Percentiles rank a stretch among this genome's conserved stretches.
phyloP scores from a whole-genome alignment of 2,113 vertebrate species.

The Anguilla japonica region DNA sequence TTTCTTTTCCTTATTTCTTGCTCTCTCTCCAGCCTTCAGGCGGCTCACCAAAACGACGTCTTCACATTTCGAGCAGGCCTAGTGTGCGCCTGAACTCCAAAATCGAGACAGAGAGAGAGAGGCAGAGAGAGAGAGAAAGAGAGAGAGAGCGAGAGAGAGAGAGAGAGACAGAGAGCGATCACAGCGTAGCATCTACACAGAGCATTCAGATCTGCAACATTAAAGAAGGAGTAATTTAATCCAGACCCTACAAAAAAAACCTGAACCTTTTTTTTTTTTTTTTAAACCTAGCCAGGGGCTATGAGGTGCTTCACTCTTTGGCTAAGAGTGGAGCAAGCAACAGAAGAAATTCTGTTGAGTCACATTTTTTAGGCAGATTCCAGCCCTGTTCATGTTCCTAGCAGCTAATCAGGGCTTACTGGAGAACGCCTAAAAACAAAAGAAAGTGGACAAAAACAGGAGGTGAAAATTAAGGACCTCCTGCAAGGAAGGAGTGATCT shows the following conservation, averaged over 20 bases:
- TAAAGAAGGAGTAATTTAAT: conserved; percentile 24
- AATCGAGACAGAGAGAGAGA: background rate
- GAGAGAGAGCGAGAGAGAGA: too few species aligned
- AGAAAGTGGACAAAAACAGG: conserved; percentile 19
- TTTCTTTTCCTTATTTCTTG: background rate
- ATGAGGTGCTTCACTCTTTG: background rate
- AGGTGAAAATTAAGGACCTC: conserved; percentile 27
- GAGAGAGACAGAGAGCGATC: too few species aligned
- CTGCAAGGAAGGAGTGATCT: conserved; percentile 27
- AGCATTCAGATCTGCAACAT: background rate
- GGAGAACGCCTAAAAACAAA: background rate
- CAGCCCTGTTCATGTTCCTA: background rate
- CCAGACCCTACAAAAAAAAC: conserved; percentile 17
- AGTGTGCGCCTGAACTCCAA: background rate
- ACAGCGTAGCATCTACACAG: background rate
- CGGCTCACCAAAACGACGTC: conserved; percentile 18
- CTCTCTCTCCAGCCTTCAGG: background rate
- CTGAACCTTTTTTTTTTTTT: background rate
- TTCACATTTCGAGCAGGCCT: conserved; percentile 12
- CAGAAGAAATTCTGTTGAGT: background rate
- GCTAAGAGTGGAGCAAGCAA: background rate
- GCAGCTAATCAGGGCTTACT: background rate
- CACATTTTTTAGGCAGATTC: conserved; percentile 17
- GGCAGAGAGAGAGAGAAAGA: background rate
- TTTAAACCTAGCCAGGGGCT: background rate